Evolutionary conservation across 2,797 vertebrate species (phyloP).

Genomic region (Tokudaia tokunoshimensis): DNA sequence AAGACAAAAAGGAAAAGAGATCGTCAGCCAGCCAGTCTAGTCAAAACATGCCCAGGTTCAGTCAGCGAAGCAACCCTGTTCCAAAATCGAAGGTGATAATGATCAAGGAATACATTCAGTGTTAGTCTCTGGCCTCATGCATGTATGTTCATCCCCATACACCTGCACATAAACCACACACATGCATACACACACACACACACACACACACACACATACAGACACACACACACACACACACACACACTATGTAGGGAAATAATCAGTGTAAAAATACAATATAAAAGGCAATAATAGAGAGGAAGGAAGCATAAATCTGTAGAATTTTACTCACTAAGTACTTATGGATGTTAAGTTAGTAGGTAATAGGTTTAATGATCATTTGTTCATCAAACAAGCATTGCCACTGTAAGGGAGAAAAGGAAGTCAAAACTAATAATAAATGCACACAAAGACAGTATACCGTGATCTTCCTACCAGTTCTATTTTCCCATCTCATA

Average conservation of each 20-base stretch:
- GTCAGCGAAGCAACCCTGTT: neutral
- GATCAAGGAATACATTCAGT: neutral
- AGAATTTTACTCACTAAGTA: neutral
- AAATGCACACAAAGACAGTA: neutral
- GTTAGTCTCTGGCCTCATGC: neutral
- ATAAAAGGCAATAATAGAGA: neutral
- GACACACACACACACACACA: neutral
- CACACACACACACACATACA: neutral
- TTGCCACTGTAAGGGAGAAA: neutral
- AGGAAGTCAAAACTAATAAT: neutral
- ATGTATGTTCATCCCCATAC: neutral
- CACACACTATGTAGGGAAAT: neutral
- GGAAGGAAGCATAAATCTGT: neutral
- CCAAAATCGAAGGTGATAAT: neutral
- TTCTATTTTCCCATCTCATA: constrained; percentile 42
- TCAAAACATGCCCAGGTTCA: neutral
- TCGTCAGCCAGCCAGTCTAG: neutral
- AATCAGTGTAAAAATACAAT: neutral
- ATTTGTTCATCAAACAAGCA: neutral
- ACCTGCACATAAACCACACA: neutral
- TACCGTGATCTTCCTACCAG: neutral
- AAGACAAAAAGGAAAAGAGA: no score
- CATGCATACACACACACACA: neutral
- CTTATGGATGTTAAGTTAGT: constrained; percentile 32
- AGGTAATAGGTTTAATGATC: neutral